These are phyloP conservation scores for Cheilosia vernalis DNA, from an alignment of 2,888 invertebrate species.

Conservation along the genomic window DNA sequence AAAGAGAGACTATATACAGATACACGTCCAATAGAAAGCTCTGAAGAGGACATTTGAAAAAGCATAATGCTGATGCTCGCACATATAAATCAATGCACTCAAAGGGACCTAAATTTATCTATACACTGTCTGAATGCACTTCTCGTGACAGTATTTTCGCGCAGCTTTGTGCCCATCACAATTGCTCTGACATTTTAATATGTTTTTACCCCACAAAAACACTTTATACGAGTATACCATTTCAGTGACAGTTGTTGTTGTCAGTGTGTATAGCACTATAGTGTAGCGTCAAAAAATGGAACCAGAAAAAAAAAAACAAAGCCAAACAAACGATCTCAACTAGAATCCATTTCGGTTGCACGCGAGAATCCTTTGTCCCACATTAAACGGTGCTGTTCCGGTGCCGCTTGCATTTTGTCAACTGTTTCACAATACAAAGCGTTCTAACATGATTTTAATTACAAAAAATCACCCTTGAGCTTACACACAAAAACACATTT, in stretches of 20 bases:
- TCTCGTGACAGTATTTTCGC: slow-evolving; percentile 31
- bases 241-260: slow-evolving; percentile 29
- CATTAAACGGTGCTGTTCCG: slow-evolving; percentile 72
- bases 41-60: not conserved
- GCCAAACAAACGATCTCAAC: slow-evolving; percentile 57
- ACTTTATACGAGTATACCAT: slow-evolving; percentile 8
- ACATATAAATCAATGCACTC: slow-evolving; percentile 18
- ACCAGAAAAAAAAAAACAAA: not conserved
- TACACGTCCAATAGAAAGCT: not conserved
- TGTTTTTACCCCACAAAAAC: slow-evolving; percentile 20
- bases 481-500: slow-evolving; percentile 73
- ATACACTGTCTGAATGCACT: slow-evolving; percentile 38
- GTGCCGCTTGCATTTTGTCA: slow-evolving; percentile 74
- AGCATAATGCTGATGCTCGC: not conserved
- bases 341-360: slow-evolving; percentile 67
- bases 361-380: slow-evolving; percentile 70
- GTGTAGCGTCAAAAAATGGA: slow-evolving; percentile 5
- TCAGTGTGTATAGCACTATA: slow-evolving; percentile 1
- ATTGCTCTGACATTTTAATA: slow-evolving; percentile 60
- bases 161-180: slow-evolving; percentile 63
- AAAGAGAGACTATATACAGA: not conserved
- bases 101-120: slow-evolving; percentile 54
- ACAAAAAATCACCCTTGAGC: slow-evolving; percentile 75
- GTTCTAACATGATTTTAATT: slow-evolving; percentile 75
- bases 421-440: slow-evolving; percentile 70